Evolutionary conservation across 2,113 vertebrate genomes (phyloP).

Genomic region (Physeter macrocephalus): DNA sequence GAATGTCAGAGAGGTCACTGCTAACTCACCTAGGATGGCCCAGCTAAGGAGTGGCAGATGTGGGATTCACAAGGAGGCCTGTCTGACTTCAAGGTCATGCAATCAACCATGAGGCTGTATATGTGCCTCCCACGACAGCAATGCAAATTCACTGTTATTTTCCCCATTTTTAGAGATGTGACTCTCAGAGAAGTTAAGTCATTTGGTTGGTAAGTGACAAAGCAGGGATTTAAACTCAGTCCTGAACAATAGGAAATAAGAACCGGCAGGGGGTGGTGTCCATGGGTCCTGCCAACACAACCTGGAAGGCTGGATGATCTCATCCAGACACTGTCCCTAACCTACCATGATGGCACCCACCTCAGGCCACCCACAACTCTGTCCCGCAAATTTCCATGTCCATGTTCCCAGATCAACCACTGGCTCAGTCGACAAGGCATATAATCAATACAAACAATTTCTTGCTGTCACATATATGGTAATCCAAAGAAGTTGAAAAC

Average conservation of each 20-base stretch:
- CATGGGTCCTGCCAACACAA: neutral
- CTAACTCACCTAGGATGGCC: neutral
- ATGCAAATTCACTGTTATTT: neutral
- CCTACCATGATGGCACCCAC: neutral
- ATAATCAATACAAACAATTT: neutral
- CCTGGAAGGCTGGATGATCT: neutral
- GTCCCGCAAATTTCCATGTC: neutral
- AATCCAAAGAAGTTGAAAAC: neutral
- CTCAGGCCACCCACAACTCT: neutral
- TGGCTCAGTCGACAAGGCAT: rapidly evolving
- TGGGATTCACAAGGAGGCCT: neutral
- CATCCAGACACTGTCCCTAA: neutral
- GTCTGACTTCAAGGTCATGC: neutral
- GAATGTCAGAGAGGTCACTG: neutral
- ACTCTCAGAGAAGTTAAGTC: neutral
- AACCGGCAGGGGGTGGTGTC: neutral
- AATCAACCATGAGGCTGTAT: neutral
- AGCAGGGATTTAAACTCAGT: neutral
- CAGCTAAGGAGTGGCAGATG: neutral
- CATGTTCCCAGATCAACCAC: neutral
- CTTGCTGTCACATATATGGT: neutral
- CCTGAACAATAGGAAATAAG: neutral
- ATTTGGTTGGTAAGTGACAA: neutral
- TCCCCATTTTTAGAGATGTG: neutral
- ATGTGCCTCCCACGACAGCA: rapidly evolving